A percentile compares a stretch with the other conserved stretches of the same genome.
These are phyloP conservation scores for Myripristis murdjan DNA, from an alignment of 2,797 vertebrate genomes.

Conservation along the genomic window DNA sequence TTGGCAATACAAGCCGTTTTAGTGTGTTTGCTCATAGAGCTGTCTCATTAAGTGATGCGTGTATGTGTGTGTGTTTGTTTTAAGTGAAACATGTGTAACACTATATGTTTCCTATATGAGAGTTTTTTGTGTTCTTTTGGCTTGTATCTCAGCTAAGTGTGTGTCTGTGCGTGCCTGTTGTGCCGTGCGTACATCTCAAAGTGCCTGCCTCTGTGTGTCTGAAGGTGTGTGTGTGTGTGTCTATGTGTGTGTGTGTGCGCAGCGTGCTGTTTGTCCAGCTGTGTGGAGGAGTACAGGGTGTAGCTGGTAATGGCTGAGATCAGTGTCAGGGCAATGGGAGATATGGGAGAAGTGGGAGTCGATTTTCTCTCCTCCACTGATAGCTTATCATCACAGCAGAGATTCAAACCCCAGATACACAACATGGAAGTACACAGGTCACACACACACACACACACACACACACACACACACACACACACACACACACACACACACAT, in stretches of 20 bases:
- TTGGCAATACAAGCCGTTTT: too few relatives aligned
- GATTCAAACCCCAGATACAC: conserved; percentile 36
- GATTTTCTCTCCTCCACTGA: conserved; percentile 31
- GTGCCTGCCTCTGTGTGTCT: conserved; percentile 4
- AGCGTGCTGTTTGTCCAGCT: conserved; percentile 29
- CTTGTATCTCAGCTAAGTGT: not conserved
- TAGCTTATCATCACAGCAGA: conserved; percentile 39
- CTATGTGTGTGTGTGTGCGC: conserved; percentile 21
- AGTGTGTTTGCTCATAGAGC: not conserved
- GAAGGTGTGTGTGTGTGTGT: conserved; percentile 4
- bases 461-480: conserved; percentile 13
- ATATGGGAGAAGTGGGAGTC: conserved; percentile 47
- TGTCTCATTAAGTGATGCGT: conserved; percentile 31
- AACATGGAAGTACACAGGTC: not conserved
- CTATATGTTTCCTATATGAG: too few relatives aligned
- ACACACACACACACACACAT: conserved; percentile 13
- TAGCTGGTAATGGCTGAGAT: conserved; percentile 32
- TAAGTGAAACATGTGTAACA: too few relatives aligned
- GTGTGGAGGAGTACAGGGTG: conserved; percentile 48
- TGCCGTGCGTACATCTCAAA: conserved; percentile 1
- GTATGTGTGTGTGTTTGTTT: conserved; percentile 7
- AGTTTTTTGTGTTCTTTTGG: too few relatives aligned
- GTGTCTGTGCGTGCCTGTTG: not conserved
- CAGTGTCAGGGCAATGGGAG: conserved; percentile 54
- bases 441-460: conserved; percentile 11